Conservation (phyloP, 2,888 invertebrate genomes). For the Seira musarum region DNA sequence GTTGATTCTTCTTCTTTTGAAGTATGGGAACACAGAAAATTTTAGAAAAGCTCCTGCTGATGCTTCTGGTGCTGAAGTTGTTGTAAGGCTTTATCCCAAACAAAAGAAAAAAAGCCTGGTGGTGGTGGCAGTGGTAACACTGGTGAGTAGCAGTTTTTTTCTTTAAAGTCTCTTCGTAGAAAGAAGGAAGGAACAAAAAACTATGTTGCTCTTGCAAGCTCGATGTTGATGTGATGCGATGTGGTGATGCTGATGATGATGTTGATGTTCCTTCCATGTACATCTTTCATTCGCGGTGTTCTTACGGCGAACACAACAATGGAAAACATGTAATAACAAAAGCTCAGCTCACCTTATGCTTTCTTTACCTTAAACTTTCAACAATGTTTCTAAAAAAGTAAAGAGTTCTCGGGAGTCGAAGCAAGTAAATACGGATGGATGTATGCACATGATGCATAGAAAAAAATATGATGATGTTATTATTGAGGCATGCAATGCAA, state of each 20-base stretch:
- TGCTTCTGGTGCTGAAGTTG: conserved; percentile 50
- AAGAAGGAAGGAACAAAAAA: no score
- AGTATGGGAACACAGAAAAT: conserved; percentile 18
- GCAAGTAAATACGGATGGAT: no score
- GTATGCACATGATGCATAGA: no score
- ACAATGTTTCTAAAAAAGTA: background rate
- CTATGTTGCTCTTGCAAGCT: no score
- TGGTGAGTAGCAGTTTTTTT: background rate
- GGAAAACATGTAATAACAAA: conserved; percentile 27
- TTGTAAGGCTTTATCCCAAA: conserved; percentile 47
- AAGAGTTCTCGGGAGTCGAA: background rate
- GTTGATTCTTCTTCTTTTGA: conserved; percentile 45
- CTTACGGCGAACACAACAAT: conserved; percentile 18
- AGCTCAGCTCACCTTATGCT: conserved; percentile 44
- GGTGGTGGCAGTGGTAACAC: conserved; percentile 37
- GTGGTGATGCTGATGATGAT: conserved; percentile 38
- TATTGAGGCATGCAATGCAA: conserved; percentile 48
- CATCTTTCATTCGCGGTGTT: conserved; percentile 40
- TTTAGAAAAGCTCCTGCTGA: conserved; percentile 49
- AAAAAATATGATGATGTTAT: conserved; percentile 54
- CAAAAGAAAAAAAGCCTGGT: conserved; percentile 40
- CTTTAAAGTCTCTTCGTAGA: background rate
- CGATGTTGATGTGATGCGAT: conserved; percentile 19
- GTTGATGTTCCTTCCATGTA: no score
- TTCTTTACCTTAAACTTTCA: conserved; percentile 28